phyloP scores from a whole-genome alignment of 2,797 vertebrate genomes.

The Peromyscus melanophrys region DNA sequence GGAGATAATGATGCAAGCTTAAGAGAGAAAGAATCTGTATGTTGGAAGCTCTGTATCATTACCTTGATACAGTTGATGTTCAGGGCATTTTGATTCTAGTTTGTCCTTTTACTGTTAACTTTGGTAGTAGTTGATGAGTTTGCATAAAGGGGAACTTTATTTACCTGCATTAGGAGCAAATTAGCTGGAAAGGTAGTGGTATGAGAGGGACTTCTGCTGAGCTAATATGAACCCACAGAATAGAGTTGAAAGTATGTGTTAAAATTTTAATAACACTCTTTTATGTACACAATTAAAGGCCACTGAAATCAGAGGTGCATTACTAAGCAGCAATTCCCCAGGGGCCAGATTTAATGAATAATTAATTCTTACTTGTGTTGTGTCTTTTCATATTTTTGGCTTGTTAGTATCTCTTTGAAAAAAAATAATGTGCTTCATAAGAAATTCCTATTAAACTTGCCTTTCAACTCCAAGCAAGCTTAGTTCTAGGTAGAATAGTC shows the following conservation, averaged over 20 bases:
- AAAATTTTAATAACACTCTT: constrained; percentile 37
- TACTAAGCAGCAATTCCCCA: neutral
- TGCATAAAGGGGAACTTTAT: neutral
- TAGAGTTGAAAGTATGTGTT: neutral
- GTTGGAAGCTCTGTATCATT: neutral
- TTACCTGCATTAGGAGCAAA: constrained; percentile 9
- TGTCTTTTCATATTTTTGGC: constrained; percentile 39
- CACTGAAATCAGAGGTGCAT: constrained; percentile 26
- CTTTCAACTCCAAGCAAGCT: neutral
- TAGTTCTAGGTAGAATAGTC: neutral
- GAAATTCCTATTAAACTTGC: neutral
- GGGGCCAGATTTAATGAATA: constrained; percentile 47
- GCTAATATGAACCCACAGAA: neutral
- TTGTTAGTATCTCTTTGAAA: constrained; percentile 6
- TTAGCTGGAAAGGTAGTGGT: neutral
- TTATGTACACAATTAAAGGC: constrained; percentile 47
- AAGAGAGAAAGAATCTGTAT: neutral
- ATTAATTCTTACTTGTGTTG: constrained; percentile 47
- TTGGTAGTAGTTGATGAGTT: neutral
- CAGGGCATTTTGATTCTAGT: neutral
- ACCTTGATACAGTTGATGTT: neutral
- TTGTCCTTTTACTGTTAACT: constrained; percentile 29
- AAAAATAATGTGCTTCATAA: constrained; percentile 11
- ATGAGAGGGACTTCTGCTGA: neutral
- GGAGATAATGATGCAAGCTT: neutral